A percentile compares a stretch with the other conserved stretches of the same genome.
These are phyloP conservation scores for Emberiza fucata DNA, from an alignment of 2,113 vertebrate species.

Conservation along the genomic window DNA sequence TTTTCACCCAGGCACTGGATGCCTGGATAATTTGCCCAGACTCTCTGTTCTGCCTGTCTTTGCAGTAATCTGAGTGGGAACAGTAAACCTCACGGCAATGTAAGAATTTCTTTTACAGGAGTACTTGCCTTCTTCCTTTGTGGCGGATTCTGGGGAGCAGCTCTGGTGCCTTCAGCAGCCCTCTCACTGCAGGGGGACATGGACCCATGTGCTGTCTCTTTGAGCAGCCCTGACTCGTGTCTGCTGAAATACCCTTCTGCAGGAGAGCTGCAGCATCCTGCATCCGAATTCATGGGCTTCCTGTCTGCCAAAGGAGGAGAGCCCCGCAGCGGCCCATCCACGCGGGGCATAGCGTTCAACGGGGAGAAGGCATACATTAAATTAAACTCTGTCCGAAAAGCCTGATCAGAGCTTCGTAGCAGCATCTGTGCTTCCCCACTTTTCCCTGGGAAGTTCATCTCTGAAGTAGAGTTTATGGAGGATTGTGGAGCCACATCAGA, in stretches of 20 bases:
- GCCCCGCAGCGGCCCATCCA: conserved; percentile 76
- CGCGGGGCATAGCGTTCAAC: conserved; percentile 89
- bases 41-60: background rate
- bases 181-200: conserved; percentile 86
- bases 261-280: conserved; percentile 84
- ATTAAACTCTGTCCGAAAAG: conserved; percentile 98
- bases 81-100: background rate
- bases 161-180: conserved; percentile 83
- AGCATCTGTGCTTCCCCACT: conserved; percentile 76
- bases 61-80: background rate
- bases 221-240: conserved; percentile 81
- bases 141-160: conserved; percentile 89
- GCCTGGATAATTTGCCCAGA: background rate
- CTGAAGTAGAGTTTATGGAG: conserved; percentile 69
- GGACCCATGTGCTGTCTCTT: conserved; percentile 80
- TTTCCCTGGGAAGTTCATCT: conserved; percentile 74
- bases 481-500: conserved; percentile 76
- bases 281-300: conserved; percentile 83
- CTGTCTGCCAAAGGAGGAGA: conserved; percentile 78
- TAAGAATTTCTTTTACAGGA: background rate
- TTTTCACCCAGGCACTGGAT: background rate
- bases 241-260: conserved; percentile 86
- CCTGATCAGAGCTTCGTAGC: conserved; percentile 85
- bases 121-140: conserved; percentile 95
- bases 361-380: conserved; percentile 99